A percentile compares a stretch with the other conserved stretches of the same genome.
Conservation (phyloP, 2,888 invertebrate species). For the Dysmachus trigonus region DNA sequence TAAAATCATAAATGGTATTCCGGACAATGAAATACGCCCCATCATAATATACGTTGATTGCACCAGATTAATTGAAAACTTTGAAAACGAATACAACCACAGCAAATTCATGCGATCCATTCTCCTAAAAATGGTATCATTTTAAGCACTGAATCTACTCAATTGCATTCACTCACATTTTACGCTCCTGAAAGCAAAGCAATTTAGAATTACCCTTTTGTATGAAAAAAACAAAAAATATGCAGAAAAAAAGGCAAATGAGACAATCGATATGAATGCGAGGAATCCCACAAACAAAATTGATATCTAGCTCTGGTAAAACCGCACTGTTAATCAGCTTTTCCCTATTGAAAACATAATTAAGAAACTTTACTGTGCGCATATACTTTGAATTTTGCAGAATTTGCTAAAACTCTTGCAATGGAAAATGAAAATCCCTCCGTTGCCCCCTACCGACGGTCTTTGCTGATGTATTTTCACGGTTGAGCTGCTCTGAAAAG, state of each 20-base stretch:
- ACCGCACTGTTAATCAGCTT: background rate
- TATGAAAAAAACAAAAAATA: background rate
- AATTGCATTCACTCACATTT: background rate
- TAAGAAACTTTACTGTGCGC: background rate
- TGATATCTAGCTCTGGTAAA: background rate
- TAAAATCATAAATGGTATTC: background rate
- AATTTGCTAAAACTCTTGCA: background rate
- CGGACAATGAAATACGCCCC: background rate
- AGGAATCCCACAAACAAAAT: background rate
- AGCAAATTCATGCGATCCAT: background rate
- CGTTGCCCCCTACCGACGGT: background rate
- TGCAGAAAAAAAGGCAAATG: background rate
- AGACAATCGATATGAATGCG: background rate
- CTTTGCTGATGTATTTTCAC: background rate
- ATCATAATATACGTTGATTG: background rate
- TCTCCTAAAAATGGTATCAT: background rate
- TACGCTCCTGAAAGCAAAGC: background rate
- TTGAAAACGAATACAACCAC: background rate
- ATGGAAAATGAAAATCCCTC: background rate
- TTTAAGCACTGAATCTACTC: background rate
- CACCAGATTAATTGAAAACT: background rate
- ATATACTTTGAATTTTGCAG: background rate
- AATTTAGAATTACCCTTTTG: background rate
- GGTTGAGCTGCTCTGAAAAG: background rate
- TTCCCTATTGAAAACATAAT: background rate